Percentiles rank a stretch among this genome's conserved stretches.
Evolutionary conservation across 2,113 vertebrate genomes (phyloP).

Genomic region (Thryonomys swinderianus): DNA sequence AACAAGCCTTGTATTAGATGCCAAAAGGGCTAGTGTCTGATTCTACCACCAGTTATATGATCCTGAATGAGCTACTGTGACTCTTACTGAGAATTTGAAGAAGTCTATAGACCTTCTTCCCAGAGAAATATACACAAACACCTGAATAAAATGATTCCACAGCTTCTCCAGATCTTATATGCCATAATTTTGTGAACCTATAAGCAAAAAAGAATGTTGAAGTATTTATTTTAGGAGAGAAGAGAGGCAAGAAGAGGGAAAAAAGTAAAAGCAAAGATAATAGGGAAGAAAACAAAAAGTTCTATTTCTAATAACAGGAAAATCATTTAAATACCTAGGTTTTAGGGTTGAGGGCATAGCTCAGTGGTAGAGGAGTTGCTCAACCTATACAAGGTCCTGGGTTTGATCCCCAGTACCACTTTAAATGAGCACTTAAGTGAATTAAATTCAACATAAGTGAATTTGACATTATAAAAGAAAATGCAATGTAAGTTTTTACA

Average conservation of each 20-base stretch:
- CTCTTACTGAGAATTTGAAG: neutral
- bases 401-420: neutral
- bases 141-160: neutral
- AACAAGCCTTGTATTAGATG: neutral
- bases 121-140: neutral
- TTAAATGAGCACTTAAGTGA: constrained; percentile 9
- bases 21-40: neutral
- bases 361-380: neutral
- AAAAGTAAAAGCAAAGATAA: neutral
- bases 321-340: neutral
- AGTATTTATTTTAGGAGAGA: neutral
- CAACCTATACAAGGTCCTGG: neutral
- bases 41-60: neutral
- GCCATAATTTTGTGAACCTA: neutral
- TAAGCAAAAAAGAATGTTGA: neutral
- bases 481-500: constrained; percentile 47
- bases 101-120: neutral
- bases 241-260: neutral
- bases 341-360: neutral
- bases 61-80: neutral
- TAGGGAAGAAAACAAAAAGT: neutral
- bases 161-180: too few relatives aligned
- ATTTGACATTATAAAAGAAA: constrained; percentile 61
- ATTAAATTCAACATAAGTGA: constrained; percentile 52
- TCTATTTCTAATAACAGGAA: constrained; percentile 18